These are phyloP conservation scores for Chymomyza costata DNA, from an alignment of 1,140 invertebrate genomes.

Conservation along the genomic window DNA sequence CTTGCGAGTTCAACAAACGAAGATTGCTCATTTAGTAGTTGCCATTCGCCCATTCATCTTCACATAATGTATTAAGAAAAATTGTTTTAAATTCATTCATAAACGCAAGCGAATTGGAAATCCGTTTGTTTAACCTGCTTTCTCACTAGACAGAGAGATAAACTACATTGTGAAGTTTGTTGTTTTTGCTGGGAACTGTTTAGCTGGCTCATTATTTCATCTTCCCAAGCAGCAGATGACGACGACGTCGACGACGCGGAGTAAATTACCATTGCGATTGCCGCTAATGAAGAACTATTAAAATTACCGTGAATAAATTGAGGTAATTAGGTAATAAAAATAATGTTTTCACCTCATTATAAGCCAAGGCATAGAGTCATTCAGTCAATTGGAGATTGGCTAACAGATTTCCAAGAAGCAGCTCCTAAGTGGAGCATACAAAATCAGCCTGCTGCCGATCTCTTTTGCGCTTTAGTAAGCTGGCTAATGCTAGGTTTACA, in stretches of 20 bases:
- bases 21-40: conserved; percentile 28
- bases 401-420: conserved; percentile 32
- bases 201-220: conserved; percentile 4
- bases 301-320: conserved; percentile 70
- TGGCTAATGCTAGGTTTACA: too few relatives aligned
- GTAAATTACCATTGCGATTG: too few relatives aligned
- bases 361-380: conserved; percentile 9
- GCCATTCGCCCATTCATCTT: too few relatives aligned
- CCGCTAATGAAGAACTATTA: conserved; percentile 32
- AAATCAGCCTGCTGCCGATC: too few relatives aligned
- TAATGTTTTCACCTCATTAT: conserved; percentile 70
- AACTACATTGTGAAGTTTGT: too few relatives aligned
- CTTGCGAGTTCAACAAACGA: conserved; percentile 46
- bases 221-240: neutral
- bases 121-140: conserved; percentile 62
- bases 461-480: too few relatives aligned
- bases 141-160: conserved; percentile 5
- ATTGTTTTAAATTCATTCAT: conserved; percentile 57
- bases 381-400: conserved; percentile 13
- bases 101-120: conserved; percentile 66
- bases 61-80: neutral
- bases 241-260: conserved; percentile 38
- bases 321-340: conserved; percentile 74
- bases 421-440: too few relatives aligned
- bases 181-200: conserved; percentile 7